Conservation (phyloP, 2,797 vertebrate species). For the Urocyon cinereoargenteus region DNA sequence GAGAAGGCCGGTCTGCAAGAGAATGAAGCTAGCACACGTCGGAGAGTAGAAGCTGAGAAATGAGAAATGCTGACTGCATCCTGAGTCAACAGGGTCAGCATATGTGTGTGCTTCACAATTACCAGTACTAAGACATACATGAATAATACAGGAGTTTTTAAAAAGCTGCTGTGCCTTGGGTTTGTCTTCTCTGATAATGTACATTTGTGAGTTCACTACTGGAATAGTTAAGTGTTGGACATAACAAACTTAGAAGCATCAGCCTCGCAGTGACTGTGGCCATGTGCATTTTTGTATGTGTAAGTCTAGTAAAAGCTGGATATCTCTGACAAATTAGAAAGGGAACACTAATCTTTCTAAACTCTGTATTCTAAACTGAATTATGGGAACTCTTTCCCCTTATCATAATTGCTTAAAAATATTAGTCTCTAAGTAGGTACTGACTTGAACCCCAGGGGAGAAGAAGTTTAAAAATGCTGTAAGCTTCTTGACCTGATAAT, state of each 20-base stretch:
- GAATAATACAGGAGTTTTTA: background rate
- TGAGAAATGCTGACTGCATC: background rate
- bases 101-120: background rate
- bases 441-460: slow-evolving; percentile 37
- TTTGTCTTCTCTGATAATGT: background rate
- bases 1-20: background rate
- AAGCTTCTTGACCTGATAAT: slow-evolving; percentile 70
- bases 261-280: background rate
- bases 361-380: slow-evolving; percentile 38
- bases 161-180: background rate
- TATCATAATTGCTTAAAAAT: slow-evolving; percentile 66
- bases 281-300: slow-evolving; percentile 40
- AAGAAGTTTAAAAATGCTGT: slow-evolving; percentile 64
- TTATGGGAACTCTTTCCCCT: slow-evolving; percentile 42
- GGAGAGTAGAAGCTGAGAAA: background rate
- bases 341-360: slow-evolving; percentile 8
- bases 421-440: slow-evolving; percentile 59
- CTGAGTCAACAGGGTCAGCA: background rate
- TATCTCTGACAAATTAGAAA: slow-evolving; percentile 26
- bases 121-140: background rate
- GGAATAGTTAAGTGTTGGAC: background rate
- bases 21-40: background rate
- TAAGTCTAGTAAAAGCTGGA: background rate
- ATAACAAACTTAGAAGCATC: background rate
- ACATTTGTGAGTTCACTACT: background rate